phyloP scores from a whole-genome alignment of 35 echinoderm and acorn worm genomes.

The Ophioderma brevispina region DNA sequence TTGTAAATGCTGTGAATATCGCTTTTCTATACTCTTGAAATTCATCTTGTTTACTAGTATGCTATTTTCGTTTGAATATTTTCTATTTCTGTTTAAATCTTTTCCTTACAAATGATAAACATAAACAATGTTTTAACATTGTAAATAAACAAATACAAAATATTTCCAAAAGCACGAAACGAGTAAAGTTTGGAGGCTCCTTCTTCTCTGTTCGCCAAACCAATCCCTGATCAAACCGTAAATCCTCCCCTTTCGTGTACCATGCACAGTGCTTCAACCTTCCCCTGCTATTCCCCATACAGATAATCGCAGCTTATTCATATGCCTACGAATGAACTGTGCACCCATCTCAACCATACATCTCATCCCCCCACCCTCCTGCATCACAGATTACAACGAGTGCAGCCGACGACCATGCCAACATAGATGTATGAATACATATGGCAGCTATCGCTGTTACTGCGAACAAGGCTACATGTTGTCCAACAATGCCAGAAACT shows the following conservation, averaged over 20 bases:
- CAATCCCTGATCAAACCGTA: neutral
- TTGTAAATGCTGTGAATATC: too few relatives aligned
- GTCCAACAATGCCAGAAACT: constrained; percentile 55
- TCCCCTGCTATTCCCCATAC: constrained; percentile 3
- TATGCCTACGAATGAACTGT: constrained; percentile 5
- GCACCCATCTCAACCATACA: constrained; percentile 2
- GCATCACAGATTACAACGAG: constrained; percentile 90
- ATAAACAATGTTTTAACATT: too few relatives aligned
- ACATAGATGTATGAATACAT: constrained; percentile 95
- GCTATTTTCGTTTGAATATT: too few relatives aligned
- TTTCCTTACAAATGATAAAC: too few relatives aligned
- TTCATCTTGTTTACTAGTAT: too few relatives aligned
- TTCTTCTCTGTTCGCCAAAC: neutral
- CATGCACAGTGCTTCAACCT: constrained; percentile 6
- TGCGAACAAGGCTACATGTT: constrained; percentile 92
- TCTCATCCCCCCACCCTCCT: constrained; percentile 10
- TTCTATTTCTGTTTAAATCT: too few relatives aligned
- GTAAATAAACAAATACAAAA: too few relatives aligned
- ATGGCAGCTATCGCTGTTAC: constrained; percentile 89
- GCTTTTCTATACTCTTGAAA: too few relatives aligned
- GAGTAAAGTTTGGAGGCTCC: neutral
- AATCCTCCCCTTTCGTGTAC: neutral
- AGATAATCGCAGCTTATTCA: constrained; percentile 13
- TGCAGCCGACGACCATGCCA: constrained; percentile 74
- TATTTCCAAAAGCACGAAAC: too few relatives aligned